Percentiles rank a stretch among this genome's conserved stretches.
Conservation (phyloP, 2,113 vertebrate species). For the Abramis brama region DNA sequence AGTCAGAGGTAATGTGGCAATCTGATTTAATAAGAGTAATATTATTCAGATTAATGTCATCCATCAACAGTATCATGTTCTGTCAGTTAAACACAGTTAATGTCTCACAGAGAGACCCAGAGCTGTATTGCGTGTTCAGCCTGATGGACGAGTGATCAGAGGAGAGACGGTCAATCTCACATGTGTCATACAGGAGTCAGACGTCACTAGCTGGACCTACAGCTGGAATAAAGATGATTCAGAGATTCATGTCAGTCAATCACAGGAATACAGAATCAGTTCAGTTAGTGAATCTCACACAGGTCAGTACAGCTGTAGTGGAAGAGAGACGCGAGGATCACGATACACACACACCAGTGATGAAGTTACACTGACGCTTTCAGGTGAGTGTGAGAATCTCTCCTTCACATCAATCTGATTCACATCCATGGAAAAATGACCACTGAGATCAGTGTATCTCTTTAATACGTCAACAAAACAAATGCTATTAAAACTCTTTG, state of each 20-base stretch:
- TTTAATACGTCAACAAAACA: too few species aligned
- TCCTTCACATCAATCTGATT: too few species aligned
- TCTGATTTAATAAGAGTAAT: neutral
- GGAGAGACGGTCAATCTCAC: constrained; percentile 31
- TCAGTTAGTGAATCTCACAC: neutral
- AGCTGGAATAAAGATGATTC: neutral
- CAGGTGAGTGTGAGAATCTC: neutral
- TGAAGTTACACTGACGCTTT: neutral
- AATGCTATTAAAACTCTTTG: too few species aligned
- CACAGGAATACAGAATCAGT: constrained; percentile 18
- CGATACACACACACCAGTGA: neutral
- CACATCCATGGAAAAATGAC: neutral
- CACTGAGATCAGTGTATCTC: too few species aligned
- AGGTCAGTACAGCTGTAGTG: neutral
- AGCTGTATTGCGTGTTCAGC: neutral
- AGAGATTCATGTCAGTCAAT: neutral
- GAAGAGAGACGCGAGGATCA: neutral
- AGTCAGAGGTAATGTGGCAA: neutral
- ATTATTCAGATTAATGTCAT: neutral
- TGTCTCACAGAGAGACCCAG: constrained; percentile 6
- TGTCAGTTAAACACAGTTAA: neutral
- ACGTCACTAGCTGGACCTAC: neutral
- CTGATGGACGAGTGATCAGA: constrained; percentile 11
- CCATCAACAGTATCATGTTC: neutral
- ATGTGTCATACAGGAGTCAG: constrained; percentile 9